phyloP scores from a whole-genome alignment of 2,113 vertebrate genomes.

The Leucopternis melanops region DNA sequence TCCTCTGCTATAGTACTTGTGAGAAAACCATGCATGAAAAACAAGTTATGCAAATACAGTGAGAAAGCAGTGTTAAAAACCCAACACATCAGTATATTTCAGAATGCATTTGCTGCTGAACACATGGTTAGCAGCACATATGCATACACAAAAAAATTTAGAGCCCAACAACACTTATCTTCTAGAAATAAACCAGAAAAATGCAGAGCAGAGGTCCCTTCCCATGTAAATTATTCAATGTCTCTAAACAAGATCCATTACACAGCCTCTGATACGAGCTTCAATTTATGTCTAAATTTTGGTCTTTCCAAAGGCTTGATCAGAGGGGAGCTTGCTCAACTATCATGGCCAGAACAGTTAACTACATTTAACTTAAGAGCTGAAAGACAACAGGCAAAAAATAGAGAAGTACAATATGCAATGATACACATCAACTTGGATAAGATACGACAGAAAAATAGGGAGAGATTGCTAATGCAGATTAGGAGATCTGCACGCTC shows the following conservation, averaged over 20 bases:
- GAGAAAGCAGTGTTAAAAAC: background rate
- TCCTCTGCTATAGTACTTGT: background rate
- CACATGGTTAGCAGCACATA: background rate
- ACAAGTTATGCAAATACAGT: background rate
- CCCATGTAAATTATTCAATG: background rate
- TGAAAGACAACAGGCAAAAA: background rate
- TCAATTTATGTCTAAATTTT: background rate
- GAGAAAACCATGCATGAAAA: background rate
- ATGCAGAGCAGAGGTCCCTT: background rate
- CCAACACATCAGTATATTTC: background rate
- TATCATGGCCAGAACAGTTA: background rate
- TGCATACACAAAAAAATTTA: background rate
- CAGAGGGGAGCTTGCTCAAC: background rate
- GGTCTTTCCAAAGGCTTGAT: background rate
- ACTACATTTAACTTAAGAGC: background rate
- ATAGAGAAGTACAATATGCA: background rate
- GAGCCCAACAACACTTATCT: background rate
- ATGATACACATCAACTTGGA: background rate
- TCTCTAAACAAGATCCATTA: background rate
- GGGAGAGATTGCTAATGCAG: background rate
- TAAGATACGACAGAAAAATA: background rate
- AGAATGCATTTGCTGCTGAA: background rate
- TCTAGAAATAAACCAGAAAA: background rate
- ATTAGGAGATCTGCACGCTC: background rate
- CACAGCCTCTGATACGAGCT: fast-evolving